phyloP scores from a whole-genome alignment of 2,113 vertebrate genomes.

The Ciconia maguari region DNA sequence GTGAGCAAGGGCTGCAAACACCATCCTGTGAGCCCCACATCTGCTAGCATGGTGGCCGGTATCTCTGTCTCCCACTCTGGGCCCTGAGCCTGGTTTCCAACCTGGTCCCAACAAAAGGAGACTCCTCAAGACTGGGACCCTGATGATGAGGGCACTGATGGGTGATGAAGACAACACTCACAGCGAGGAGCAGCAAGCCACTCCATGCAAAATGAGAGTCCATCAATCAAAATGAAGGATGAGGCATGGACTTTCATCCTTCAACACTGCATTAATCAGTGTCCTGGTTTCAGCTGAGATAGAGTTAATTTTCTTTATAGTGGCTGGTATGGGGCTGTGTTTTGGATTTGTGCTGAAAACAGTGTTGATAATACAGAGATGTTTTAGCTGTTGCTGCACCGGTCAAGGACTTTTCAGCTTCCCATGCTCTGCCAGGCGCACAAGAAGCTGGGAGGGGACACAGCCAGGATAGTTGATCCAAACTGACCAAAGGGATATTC shows the following conservation, averaged over 20 bases:
- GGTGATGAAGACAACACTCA: not conserved
- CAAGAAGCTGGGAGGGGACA: no score
- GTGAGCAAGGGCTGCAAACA: not conserved
- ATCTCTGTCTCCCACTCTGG: not conserved
- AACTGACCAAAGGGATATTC: no score
- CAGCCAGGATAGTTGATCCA: no score
- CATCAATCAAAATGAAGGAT: not conserved
- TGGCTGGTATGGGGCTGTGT: no score
- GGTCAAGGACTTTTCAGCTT: no score
- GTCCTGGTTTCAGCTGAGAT: no score
- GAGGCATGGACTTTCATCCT: not conserved
- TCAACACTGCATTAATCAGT: not conserved
- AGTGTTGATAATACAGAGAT: no score
- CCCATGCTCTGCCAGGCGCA: no score
- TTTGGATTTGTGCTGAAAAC: no score
- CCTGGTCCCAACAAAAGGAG: not conserved
- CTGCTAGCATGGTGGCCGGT: not conserved
- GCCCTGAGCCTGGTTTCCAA: not conserved
- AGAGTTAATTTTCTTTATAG: no score
- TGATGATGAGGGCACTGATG: not conserved
- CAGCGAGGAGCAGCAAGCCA: not conserved
- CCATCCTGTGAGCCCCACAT: not conserved
- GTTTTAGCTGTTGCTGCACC: no score
- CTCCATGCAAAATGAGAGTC: not conserved
- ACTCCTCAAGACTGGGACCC: not conserved